Percentiles rank a stretch among this genome's conserved stretches.
Conservation (phyloP, 2,888 invertebrate genomes). For the Drosophila paranaensis region DNA sequence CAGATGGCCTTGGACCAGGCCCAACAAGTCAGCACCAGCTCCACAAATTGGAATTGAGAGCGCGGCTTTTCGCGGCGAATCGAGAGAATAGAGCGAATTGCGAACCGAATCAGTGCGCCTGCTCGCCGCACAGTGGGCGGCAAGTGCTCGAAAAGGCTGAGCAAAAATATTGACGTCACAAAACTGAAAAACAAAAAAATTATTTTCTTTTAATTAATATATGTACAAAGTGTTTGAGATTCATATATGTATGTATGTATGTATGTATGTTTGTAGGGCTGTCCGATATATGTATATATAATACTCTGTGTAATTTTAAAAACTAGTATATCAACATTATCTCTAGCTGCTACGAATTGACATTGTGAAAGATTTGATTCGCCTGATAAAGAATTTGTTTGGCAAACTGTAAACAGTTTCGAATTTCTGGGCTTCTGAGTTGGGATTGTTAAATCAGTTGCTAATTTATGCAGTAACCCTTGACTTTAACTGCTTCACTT, state of each 20-base stretch:
- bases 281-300: not conserved
- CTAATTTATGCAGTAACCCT: slow-evolving; percentile 19
- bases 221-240: not conserved
- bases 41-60: slow-evolving; percentile 67
- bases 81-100: slow-evolving; percentile 27
- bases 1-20: slow-evolving; percentile 77
- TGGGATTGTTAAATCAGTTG: slow-evolving; percentile 6
- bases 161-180: not conserved
- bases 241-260: not conserved
- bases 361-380: slow-evolving; percentile 4
- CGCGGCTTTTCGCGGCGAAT: slow-evolving; percentile 23
- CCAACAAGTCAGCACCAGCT: slow-evolving; percentile 66
- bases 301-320: not conserved
- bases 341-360: not conserved
- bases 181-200: not conserved
- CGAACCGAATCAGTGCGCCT: slow-evolving; percentile 47
- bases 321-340: not conserved
- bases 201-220: not conserved
- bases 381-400: slow-evolving; percentile 6
- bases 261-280: not conserved
- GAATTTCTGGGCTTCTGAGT: not conserved
- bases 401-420: not conserved
- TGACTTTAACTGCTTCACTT: slow-evolving; percentile 32
- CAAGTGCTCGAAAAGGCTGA: not conserved
- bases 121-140: slow-evolving; percentile 44